These are phyloP conservation scores for Barbus barbus DNA, from an alignment of 2,113 vertebrate genomes.

Conservation along the genomic window DNA sequence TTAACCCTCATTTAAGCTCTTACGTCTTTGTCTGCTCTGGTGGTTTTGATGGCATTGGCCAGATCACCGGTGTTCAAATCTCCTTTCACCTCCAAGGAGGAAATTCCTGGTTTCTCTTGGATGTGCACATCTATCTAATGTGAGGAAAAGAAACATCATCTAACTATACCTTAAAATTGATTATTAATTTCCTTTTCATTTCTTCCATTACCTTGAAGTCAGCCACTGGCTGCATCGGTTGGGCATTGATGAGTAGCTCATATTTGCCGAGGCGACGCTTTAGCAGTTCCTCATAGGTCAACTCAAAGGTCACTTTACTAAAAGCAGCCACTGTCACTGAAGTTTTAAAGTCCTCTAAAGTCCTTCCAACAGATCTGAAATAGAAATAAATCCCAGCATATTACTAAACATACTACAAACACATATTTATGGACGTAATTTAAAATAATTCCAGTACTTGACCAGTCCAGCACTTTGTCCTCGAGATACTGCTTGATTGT, in stretches of 20 bases:
- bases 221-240: conserved; percentile 84
- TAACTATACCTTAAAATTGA: too few relatives aligned
- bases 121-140: conserved; percentile 84
- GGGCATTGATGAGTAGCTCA: conserved; percentile 85
- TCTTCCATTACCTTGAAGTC: conserved; percentile 80
- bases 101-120: conserved; percentile 83
- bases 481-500: conserved; percentile 81
- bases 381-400: background rate
- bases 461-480: conserved; percentile 90
- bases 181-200: background rate
- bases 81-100: conserved; percentile 79
- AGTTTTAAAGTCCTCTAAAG: conserved; percentile 90
- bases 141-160: background rate
- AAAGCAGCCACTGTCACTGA: conserved; percentile 81
- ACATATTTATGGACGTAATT: background rate
- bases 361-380: conserved; percentile 86
- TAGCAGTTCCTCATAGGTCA: conserved; percentile 91
- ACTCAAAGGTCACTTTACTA: conserved; percentile 88
- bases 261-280: conserved; percentile 85
- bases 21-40: conserved; percentile 79
- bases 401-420: background rate
- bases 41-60: conserved; percentile 77
- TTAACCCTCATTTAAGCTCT: background rate
- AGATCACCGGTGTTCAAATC: conserved; percentile 79
- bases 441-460: conserved; percentile 71